Percentiles rank a stretch among this genome's conserved stretches.
These are phyloP conservation scores for Gymnogyps californianus DNA, from an alignment of 2,113 vertebrate species.

Conservation along the genomic window DNA sequence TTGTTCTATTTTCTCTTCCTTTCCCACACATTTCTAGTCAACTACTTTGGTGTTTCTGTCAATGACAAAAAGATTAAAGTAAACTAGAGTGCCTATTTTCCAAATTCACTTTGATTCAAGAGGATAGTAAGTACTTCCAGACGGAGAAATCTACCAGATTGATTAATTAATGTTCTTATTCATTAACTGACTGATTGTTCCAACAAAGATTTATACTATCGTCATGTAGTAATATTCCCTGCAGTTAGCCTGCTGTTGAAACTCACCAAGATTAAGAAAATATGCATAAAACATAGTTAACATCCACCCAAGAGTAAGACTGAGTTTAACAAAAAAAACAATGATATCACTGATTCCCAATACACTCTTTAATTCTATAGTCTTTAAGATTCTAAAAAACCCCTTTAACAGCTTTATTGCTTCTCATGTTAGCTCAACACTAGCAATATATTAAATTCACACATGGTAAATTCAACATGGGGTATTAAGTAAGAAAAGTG, in stretches of 20 bases:
- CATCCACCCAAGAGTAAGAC: neutral
- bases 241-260: neutral
- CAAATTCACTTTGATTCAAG: conserved; percentile 19
- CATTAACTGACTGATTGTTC: conserved; percentile 9
- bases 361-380: neutral
- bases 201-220: neutral
- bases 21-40: neutral
- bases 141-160: conserved; percentile 1
- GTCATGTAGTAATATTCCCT: neutral
- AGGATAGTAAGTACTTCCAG: neutral
- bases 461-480: conserved; percentile 18
- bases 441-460: conserved; percentile 21
- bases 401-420: neutral
- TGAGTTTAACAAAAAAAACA: neutral
- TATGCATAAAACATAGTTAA: neutral
- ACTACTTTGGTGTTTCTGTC: neutral
- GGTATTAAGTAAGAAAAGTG: conserved; percentile 20
- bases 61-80: neutral
- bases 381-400: neutral
- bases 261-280: neutral
- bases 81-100: neutral
- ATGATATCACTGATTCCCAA: neutral
- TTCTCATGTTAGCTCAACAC: neutral
- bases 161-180: conserved; percentile 36
- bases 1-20: neutral